These are phyloP conservation scores for Drosophila birchii DNA, from an alignment of 2,888 invertebrate species.

Conservation along the genomic window DNA sequence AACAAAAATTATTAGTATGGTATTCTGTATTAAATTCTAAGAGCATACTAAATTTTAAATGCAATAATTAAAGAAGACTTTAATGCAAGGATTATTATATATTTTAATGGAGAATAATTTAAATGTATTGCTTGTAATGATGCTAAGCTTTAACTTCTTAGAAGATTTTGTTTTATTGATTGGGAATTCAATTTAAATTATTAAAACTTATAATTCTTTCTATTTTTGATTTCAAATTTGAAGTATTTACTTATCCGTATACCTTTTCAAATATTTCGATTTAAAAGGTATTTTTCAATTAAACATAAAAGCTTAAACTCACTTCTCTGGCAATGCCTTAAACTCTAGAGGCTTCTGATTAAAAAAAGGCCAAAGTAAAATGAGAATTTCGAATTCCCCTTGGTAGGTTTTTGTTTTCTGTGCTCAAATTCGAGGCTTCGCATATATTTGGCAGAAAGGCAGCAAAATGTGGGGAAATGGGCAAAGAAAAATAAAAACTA, in stretches of 20 bases:
- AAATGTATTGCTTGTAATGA: not conserved
- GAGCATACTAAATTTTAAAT: not conserved
- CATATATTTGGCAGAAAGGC: slow-evolving; percentile 48
- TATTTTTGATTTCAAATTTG: not conserved
- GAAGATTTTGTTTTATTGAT: not conserved
- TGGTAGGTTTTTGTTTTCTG: slow-evolving; percentile 8
- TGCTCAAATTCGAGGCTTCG: slow-evolving; percentile 51
- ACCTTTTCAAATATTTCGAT: not conserved
- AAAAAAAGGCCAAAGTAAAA: slow-evolving; percentile 7
- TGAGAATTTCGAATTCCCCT: slow-evolving; percentile 9
- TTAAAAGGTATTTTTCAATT: not conserved
- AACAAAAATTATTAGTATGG: not conserved
- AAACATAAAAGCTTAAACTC: not conserved
- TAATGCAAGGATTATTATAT: not conserved
- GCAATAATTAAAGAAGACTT: not conserved
- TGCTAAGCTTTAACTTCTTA: not conserved
- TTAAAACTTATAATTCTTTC: not conserved
- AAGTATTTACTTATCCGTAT: not conserved
- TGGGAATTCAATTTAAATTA: not conserved
- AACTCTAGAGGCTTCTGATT: not conserved
- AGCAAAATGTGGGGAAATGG: slow-evolving; percentile 26
- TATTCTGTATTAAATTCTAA: not conserved
- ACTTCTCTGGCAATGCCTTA: not conserved
- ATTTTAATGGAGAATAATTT: no score
- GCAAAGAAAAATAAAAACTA: slow-evolving; percentile 55